Percentiles rank a stretch among this genome's conserved stretches.
These are phyloP conservation scores for Calosoma granatense DNA, from an alignment of 1,140 invertebrate species.

Conservation along the genomic window DNA sequence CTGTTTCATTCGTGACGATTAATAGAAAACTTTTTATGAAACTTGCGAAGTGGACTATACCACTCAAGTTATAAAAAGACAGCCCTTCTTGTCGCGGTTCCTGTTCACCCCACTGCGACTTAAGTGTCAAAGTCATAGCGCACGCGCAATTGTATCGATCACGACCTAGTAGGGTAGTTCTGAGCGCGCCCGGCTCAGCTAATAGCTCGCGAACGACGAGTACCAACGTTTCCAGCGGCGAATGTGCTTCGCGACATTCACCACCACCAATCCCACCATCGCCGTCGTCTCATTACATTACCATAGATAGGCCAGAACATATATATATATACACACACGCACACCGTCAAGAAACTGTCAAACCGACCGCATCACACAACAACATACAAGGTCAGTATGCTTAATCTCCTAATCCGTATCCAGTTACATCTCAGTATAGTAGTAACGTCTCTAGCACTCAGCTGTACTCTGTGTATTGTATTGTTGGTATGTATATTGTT, in stretches of 20 bases:
- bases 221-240: background rate
- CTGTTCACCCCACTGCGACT: conserved; percentile 1
- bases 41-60: background rate
- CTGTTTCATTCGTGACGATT: no score
- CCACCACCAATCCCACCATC: background rate
- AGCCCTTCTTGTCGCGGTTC: background rate
- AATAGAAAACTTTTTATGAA: background rate
- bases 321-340: conserved; percentile 1
- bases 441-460: no score
- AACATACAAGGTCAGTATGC: no score
- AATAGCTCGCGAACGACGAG: background rate
- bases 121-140: background rate
- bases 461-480: no score
- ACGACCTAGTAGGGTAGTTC: background rate
- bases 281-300: background rate
- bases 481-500: no score
- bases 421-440: no score
- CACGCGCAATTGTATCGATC: background rate
- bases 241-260: background rate
- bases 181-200: background rate
- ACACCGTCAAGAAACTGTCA: no score
- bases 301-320: background rate
- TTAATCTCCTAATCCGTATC: no score
- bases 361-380: no score
- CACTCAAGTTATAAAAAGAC: background rate